These are phyloP conservation scores for Chydorus sphaericus DNA, from an alignment of 2,888 invertebrate genomes.

Conservation along the genomic window DNA sequence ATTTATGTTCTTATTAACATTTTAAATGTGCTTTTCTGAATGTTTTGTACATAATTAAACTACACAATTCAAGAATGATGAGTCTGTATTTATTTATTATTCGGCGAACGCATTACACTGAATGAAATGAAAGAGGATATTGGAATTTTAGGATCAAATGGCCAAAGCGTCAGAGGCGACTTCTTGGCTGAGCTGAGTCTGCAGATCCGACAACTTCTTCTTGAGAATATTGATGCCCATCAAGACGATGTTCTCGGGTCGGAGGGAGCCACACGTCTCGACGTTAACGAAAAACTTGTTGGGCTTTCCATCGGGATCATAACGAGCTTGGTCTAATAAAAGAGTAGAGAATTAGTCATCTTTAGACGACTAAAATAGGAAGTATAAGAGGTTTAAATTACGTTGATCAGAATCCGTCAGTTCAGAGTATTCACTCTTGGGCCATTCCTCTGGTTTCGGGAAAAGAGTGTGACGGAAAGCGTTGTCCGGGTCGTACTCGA, in stretches of 20 bases:
- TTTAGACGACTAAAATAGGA: constrained; percentile 10
- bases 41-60: too few species aligned
- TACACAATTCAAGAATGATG: too few species aligned
- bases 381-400: constrained; percentile 9
- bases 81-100: too few species aligned
- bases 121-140: too few species aligned
- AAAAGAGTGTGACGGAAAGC: constrained; percentile 85
- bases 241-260: constrained; percentile 90
- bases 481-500: constrained; percentile 99
- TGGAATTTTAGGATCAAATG: too few species aligned
- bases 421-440: constrained; percentile 92
- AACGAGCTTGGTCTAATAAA: constrained; percentile 66
- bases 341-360: constrained; percentile 20
- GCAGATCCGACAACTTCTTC: constrained; percentile 87
- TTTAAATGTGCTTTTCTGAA: neutral
- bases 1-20: neutral
- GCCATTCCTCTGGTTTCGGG: constrained; percentile 97
- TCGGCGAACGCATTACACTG: too few species aligned
- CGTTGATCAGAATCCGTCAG: constrained; percentile 46
- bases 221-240: constrained; percentile 88
- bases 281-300: constrained; percentile 96
- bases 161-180: constrained; percentile 68
- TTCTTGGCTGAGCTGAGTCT: constrained; percentile 80
- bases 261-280: constrained; percentile 84
- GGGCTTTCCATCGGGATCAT: constrained; percentile 86